Conservation (phyloP, 2,113 vertebrate species). For the Columba livia region DNA sequence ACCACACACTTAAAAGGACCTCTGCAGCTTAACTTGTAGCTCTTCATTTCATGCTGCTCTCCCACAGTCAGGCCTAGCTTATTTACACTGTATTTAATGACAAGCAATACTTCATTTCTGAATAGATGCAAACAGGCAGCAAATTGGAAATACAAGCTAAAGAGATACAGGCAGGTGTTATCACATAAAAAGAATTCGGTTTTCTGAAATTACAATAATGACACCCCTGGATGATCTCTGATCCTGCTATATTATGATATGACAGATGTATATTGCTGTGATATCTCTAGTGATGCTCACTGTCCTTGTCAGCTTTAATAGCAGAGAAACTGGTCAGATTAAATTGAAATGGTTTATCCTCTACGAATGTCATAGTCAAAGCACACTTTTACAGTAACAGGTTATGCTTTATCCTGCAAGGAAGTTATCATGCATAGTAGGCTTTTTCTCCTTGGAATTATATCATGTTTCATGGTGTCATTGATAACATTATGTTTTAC, state of each 20-base stretch:
- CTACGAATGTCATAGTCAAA: slow-evolving; percentile 57
- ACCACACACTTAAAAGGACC: background rate
- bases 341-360: slow-evolving; percentile 72
- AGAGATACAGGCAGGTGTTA: slow-evolving; percentile 65
- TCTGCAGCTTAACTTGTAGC: slow-evolving; percentile 5
- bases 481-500: background rate
- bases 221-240: slow-evolving; percentile 62
- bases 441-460: background rate
- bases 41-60: slow-evolving; percentile 39
- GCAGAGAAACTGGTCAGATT: slow-evolving; percentile 64
- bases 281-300: slow-evolving; percentile 72
- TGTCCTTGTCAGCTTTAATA: slow-evolving; percentile 75
- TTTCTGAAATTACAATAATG: slow-evolving; percentile 72
- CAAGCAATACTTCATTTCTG: slow-evolving; percentile 28
- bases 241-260: slow-evolving; percentile 62
- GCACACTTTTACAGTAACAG: slow-evolving; percentile 41
- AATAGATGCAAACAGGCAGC: slow-evolving; percentile 60
- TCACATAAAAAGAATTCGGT: slow-evolving; percentile 61
- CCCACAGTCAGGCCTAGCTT: slow-evolving; percentile 49
- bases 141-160: slow-evolving; percentile 69
- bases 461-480: background rate
- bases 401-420: slow-evolving; percentile 25
- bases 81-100: slow-evolving; percentile 62
- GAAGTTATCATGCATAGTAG: background rate
- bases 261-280: slow-evolving; percentile 65